Evolutionary conservation across 2,113 vertebrate genomes (phyloP).

Genomic region (Diadophis punctatus): DNA sequence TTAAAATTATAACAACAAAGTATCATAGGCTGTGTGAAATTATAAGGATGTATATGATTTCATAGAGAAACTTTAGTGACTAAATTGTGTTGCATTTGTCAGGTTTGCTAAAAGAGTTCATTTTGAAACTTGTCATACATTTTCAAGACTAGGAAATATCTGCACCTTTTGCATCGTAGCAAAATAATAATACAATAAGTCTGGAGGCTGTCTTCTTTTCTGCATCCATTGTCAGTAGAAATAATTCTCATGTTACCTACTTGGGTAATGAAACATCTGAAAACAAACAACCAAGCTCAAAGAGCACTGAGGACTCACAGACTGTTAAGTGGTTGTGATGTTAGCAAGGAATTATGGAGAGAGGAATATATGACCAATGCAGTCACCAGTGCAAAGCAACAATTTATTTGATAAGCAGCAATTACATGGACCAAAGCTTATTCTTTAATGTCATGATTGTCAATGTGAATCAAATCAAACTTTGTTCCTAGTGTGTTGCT

Average conservation of each 20-base stretch:
- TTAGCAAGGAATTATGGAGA: neutral
- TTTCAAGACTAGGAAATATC: conserved; percentile 42
- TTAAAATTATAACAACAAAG: conserved; percentile 34
- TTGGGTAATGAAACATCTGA: neutral
- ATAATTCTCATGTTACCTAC: conserved; percentile 19
- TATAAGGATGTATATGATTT: conserved; percentile 7
- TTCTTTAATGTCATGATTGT: neutral
- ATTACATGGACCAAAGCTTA: neutral
- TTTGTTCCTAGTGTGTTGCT: conserved; percentile 1
- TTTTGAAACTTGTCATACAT: conserved; percentile 46
- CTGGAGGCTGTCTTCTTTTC: conserved; percentile 2
- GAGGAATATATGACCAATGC: neutral
- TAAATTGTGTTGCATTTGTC: conserved; percentile 33
- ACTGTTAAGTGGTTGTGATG: neutral
- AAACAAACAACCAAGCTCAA: neutral
- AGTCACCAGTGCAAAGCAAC: conserved; percentile 4
- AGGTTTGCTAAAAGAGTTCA: neutral
- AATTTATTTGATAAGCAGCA: neutral
- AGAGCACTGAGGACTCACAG: neutral
- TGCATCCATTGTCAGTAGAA: conserved; percentile 21
- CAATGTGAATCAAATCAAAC: neutral
- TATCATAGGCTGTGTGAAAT: conserved; percentile 15
- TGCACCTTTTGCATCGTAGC: conserved; percentile 36
- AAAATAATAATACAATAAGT: conserved; percentile 50
- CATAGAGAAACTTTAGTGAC: neutral